phyloP scores from a whole-genome alignment of 1,140 invertebrate genomes.

The Hermetia illucens region DNA sequence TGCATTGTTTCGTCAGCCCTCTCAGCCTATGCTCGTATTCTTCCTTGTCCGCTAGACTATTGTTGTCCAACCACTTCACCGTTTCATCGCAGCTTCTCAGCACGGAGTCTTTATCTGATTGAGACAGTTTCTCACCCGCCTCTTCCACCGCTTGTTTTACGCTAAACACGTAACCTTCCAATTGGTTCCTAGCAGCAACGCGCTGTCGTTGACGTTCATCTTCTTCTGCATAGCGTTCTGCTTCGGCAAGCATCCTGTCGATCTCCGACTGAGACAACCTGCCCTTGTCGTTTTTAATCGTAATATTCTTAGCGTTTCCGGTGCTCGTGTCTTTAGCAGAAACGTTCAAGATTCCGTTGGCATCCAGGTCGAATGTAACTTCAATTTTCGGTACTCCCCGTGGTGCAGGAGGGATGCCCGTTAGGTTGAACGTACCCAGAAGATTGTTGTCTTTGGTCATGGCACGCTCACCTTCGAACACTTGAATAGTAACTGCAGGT shows the following conservation, averaged over 20 bases:
- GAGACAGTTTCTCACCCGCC: conserved; percentile 15
- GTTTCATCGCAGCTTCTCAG: conserved; percentile 30
- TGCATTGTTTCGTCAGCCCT: conserved; percentile 35
- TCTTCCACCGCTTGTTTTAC: conserved; percentile 48
- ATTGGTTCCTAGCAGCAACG: conserved; percentile 54
- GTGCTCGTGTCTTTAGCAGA: conserved; percentile 64
- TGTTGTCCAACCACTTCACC: conserved; percentile 40
- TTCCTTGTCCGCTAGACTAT: conserved; percentile 41
- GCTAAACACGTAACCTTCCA: conserved; percentile 64
- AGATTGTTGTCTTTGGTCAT: conserved; percentile 70
- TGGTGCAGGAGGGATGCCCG: conserved; percentile 56
- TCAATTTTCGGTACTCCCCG: conserved; percentile 43
- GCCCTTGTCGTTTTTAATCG: conserved; percentile 89
- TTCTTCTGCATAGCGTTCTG: conserved; percentile 46
- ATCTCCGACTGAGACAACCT: conserved; percentile 75
- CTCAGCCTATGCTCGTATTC: conserved; percentile 42
- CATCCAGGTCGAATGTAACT: conserved; percentile 65
- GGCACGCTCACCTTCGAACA: conserved; percentile 54
- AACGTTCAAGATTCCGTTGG: conserved; percentile 68
- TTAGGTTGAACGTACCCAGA: conserved; percentile 64
- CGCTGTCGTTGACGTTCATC: conserved; percentile 45
- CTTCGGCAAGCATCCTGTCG: conserved; percentile 42
- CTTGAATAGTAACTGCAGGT: conserved; percentile 61
- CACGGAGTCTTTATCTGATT: conserved; percentile 10
- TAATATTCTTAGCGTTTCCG: conserved; percentile 59